A percentile compares a stretch with the other conserved stretches of the same genome.
Evolutionary conservation across 2,888 invertebrate genomes (phyloP).

Genomic region (Acrocera orbiculus): DNA sequence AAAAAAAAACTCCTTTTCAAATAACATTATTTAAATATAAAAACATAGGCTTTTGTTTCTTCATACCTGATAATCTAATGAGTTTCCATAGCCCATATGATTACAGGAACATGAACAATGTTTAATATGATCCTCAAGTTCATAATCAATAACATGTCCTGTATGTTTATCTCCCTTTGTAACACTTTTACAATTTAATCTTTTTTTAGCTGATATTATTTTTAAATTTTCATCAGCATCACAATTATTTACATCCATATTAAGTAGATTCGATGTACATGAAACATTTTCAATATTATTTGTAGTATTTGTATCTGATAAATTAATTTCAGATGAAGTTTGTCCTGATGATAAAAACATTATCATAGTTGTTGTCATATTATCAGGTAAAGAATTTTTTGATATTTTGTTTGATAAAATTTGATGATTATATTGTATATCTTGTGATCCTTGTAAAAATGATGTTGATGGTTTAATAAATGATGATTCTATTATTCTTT

Average conservation of each 20-base stretch:
- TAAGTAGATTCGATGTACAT: no score
- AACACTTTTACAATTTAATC: no score
- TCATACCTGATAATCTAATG: constrained; percentile 73
- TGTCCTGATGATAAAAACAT: constrained; percentile 11
- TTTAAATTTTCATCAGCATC: background rate
- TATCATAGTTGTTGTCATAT: constrained; percentile 10
- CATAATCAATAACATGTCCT: constrained; percentile 43
- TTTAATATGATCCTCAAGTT: constrained; percentile 75
- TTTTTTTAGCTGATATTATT: background rate
- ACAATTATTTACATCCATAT: no score
- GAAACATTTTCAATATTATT: no score
- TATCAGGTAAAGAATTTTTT: constrained; percentile 8
- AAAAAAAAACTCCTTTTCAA: no score
- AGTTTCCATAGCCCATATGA: constrained; percentile 87
- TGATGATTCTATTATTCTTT: constrained; percentile 8
- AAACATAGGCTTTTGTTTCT: no score
- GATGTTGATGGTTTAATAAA: constrained; percentile 10
- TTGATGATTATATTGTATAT: no score
- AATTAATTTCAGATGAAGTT: no score
- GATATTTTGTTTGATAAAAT: no score
- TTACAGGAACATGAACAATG: constrained; percentile 81
- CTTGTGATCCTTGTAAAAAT: constrained; percentile 8
- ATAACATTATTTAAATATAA: no score
- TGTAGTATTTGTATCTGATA: no score
- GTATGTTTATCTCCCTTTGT: no score